These are phyloP conservation scores for Pedionomus torquatus DNA, from an alignment of 2,113 vertebrate species.

Conservation along the genomic window DNA sequence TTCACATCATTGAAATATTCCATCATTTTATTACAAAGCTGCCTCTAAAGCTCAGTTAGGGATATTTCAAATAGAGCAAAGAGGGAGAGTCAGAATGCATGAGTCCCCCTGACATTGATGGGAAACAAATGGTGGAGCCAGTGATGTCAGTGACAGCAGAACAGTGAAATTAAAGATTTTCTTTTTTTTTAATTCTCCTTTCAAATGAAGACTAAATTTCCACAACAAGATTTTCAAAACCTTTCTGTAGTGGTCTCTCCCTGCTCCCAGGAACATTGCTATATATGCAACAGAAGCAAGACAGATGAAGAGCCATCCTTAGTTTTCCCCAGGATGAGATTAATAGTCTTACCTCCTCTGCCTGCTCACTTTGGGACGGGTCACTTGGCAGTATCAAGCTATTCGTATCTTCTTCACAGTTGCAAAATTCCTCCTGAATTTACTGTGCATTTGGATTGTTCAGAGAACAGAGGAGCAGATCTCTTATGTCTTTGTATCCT, in stretches of 20 bases:
- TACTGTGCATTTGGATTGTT: background rate
- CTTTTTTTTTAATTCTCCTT: background rate
- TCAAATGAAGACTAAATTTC: background rate
- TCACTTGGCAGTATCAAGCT: background rate
- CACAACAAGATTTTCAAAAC: background rate
- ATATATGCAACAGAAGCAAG: background rate
- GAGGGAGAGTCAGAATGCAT: background rate
- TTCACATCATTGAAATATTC: slow-evolving; percentile 58
- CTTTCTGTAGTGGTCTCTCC: background rate
- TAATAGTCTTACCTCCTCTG: background rate
- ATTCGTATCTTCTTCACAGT: background rate
- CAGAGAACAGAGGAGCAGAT: background rate
- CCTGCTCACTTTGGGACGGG: background rate
- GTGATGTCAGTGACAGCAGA: background rate
- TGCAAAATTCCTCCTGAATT: background rate
- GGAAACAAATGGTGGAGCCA: slow-evolving; percentile 18
- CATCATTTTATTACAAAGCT: slow-evolving; percentile 53
- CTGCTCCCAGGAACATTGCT: background rate
- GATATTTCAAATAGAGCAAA: slow-evolving; percentile 6
- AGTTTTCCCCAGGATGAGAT: background rate
- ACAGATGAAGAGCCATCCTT: background rate
- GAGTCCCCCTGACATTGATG: background rate
- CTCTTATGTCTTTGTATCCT: background rate
- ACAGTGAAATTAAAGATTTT: background rate
- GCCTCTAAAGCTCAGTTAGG: slow-evolving; percentile 28